Conservation (phyloP, 2,888 invertebrate genomes). For the Cosmorhoe ocellata region DNA sequence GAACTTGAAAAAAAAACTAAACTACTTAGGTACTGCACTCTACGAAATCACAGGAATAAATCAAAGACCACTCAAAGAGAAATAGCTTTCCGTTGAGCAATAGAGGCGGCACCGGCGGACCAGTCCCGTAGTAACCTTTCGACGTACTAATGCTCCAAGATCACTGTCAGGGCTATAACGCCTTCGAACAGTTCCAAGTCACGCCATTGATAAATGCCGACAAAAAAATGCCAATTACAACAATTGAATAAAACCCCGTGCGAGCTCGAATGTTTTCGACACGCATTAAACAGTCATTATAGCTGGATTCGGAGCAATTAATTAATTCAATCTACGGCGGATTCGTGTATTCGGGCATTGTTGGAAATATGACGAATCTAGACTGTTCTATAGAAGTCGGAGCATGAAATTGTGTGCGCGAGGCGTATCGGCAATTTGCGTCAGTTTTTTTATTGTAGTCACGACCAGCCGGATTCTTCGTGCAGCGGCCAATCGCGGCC, state of each 20-base stretch:
- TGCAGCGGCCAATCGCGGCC: conserved; percentile 71
- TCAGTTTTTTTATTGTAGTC: conserved; percentile 78
- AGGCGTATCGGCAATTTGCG: conserved; percentile 82
- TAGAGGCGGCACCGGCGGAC: conserved; percentile 18
- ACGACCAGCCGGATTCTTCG: conserved; percentile 79
- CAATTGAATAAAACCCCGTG: conserved; percentile 55
- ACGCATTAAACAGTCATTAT: conserved; percentile 64
- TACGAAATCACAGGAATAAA: conserved; percentile 26
- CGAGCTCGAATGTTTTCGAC: conserved; percentile 46
- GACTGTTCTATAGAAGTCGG: conserved; percentile 69
- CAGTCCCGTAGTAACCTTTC: conserved; percentile 48
- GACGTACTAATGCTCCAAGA: conserved; percentile 51
- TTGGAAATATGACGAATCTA: conserved; percentile 76
- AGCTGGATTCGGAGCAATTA: conserved; percentile 55
- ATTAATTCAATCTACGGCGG: conserved; percentile 56
- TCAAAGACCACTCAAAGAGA: conserved; percentile 18
- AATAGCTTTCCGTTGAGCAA: conserved; percentile 10
- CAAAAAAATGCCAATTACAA: conserved; percentile 63
- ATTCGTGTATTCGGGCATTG: conserved; percentile 50
- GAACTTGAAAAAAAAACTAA: conserved; percentile 24
- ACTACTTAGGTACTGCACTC: conserved; percentile 26
- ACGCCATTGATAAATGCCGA: conserved; percentile 51
- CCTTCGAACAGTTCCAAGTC: conserved; percentile 32
- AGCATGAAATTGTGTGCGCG: conserved; percentile 81
- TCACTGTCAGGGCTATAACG: conserved; percentile 54